phyloP scores from a whole-genome alignment of 2,797 vertebrate species.

The Epinephelus malabaricus region DNA sequence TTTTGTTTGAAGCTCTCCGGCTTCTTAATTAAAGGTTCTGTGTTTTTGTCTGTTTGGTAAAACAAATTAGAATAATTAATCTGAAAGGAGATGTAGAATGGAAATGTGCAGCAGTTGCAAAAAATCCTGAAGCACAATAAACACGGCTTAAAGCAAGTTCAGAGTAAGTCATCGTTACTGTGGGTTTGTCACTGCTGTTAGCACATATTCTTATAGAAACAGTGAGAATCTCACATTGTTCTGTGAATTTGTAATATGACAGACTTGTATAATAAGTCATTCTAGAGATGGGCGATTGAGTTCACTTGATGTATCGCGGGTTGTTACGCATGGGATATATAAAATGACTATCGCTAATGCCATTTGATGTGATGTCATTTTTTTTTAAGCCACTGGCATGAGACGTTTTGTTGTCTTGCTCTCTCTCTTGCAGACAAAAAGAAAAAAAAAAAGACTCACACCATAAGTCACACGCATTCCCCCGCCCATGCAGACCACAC shows the following conservation, averaged over 20 bases:
- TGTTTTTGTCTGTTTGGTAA: conserved; percentile 34
- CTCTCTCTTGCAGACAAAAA: too few species aligned
- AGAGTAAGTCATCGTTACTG: conserved; percentile 23
- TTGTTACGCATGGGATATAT: too few species aligned
- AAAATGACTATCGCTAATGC: too few species aligned
- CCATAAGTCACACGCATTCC: too few species aligned
- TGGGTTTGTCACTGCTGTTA: not conserved
- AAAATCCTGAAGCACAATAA: conserved; percentile 22
- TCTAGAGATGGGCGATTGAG: too few species aligned
- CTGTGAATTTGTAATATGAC: not conserved
- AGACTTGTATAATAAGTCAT: not conserved
- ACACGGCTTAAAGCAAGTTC: conserved; percentile 20
- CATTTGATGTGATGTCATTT: too few species aligned
- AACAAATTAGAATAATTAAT: conserved; percentile 39
- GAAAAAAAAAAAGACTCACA: too few species aligned
- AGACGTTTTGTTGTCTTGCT: too few species aligned
- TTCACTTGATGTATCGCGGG: too few species aligned
- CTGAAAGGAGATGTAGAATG: conserved; percentile 29
- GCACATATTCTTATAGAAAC: not conserved
- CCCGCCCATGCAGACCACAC: too few species aligned
- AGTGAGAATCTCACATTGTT: not conserved
- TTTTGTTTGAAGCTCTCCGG: conserved; percentile 41
- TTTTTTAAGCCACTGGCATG: too few species aligned
- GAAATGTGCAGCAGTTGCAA: conserved; percentile 41
- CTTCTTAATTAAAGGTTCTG: conserved; percentile 29